Evolutionary conservation across 2,797 vertebrate species (phyloP).

Genomic region (Phataginus tricuspis): DNA sequence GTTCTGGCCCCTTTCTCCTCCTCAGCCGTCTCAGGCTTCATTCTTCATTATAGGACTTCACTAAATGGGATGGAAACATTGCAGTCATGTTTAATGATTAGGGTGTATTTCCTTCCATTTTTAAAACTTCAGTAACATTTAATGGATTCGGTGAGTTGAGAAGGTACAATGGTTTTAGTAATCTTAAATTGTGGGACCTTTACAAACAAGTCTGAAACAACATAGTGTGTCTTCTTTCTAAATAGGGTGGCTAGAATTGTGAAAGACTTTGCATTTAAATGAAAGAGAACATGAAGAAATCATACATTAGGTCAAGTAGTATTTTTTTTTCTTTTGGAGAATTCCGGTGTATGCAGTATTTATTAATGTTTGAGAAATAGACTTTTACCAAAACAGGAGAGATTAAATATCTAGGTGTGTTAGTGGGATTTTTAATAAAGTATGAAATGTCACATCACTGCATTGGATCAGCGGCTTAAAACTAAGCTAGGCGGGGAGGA

Average conservation of each 20-base stretch:
- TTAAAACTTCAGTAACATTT: not conserved
- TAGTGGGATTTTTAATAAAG: conserved; percentile 24
- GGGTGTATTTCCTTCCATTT: not conserved
- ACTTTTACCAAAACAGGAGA: not conserved
- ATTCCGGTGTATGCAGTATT: not conserved
- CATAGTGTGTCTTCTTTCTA: not conserved
- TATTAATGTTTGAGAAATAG: conserved; percentile 5
- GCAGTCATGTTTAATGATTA: not conserved
- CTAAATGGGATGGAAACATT: not conserved
- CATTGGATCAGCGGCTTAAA: conserved; percentile 26
- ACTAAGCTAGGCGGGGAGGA: not conserved
- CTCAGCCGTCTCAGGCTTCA: not conserved
- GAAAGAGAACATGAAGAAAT: not conserved
- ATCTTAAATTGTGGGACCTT: not conserved
- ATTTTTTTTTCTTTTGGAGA: not conserved
- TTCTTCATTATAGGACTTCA: not conserved
- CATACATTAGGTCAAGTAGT: not conserved
- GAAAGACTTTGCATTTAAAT: conserved; percentile 8
- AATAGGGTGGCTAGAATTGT: not conserved
- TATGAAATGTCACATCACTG: conserved; percentile 29
- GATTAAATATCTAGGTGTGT: not conserved
- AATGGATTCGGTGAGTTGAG: not conserved
- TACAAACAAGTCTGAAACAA: conserved; percentile 3
- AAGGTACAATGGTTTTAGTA: not conserved
- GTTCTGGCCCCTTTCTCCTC: not conserved